Conservation (phyloP, 1,140 invertebrate species). For the Euschistus heros region DNA sequence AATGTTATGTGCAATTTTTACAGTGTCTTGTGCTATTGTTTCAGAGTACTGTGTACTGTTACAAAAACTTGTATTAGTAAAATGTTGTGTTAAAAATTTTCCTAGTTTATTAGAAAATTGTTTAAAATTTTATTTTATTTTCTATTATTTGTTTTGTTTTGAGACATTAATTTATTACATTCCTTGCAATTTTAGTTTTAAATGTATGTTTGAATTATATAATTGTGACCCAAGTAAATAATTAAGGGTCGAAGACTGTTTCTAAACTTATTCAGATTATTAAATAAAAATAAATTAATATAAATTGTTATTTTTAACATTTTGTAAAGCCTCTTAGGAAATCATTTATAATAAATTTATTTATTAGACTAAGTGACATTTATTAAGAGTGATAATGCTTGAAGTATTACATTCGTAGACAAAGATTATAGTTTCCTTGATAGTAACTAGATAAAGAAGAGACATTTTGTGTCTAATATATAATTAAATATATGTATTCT, state of each 20-base stretch:
- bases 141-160: too few species aligned
- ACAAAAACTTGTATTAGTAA: too few species aligned
- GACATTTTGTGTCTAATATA: neutral
- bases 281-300: neutral
- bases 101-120: too few species aligned
- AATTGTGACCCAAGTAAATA: neutral
- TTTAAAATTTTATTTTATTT: too few species aligned
- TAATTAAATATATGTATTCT: neutral
- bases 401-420: slow-evolving; percentile 7
- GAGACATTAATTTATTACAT: too few species aligned
- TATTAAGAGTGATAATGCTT: neutral
- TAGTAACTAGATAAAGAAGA: neutral
- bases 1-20: neutral
- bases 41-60: too few species aligned
- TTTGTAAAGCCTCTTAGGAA: too few species aligned
- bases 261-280: slow-evolving; percentile 2
- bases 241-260: neutral
- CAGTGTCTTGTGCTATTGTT: too few species aligned
- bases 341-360: neutral
- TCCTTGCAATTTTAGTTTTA: neutral
- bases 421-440: neutral
- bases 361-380: neutral
- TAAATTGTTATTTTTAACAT: neutral
- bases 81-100: too few species aligned
- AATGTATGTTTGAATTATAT: neutral